Conservation (phyloP, 2,797 vertebrate species). For the Syngnathus acus region DNA sequence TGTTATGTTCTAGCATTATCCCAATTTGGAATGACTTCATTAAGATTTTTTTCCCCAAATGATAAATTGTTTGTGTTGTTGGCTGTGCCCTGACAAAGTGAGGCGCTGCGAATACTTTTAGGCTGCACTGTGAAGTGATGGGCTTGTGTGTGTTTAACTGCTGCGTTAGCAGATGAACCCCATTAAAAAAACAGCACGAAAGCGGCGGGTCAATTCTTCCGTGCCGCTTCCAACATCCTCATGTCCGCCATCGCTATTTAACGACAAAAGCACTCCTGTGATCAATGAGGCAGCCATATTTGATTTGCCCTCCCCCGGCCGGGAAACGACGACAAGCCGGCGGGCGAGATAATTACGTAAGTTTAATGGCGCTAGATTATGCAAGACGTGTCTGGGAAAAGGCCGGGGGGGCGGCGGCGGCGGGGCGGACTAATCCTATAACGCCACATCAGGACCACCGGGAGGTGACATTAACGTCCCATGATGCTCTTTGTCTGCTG, state of each 20-base stretch:
- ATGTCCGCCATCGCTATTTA: constrained; percentile 6
- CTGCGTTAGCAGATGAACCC: neutral
- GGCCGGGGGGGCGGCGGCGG: constrained; percentile 32
- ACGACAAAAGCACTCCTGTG: constrained; percentile 46
- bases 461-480: constrained; percentile 48
- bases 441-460: constrained; percentile 24
- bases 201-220: neutral
- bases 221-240: constrained; percentile 1
- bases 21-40: too few relatives aligned
- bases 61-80: too few relatives aligned
- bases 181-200: neutral
- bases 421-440: constrained; percentile 38
- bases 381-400: constrained; percentile 41
- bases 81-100: neutral
- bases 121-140: neutral
- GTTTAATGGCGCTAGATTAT: constrained; percentile 44
- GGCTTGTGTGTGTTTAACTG: neutral
- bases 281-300: constrained; percentile 57
- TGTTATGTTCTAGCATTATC: too few relatives aligned
- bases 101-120: neutral
- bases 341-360: constrained; percentile 57
- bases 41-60: too few relatives aligned
- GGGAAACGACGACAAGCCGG: constrained; percentile 6
- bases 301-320: constrained; percentile 40
- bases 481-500: constrained; percentile 10